Conservation (phyloP, 2,113 vertebrate genomes). For the Scortum barcoo region DNA sequence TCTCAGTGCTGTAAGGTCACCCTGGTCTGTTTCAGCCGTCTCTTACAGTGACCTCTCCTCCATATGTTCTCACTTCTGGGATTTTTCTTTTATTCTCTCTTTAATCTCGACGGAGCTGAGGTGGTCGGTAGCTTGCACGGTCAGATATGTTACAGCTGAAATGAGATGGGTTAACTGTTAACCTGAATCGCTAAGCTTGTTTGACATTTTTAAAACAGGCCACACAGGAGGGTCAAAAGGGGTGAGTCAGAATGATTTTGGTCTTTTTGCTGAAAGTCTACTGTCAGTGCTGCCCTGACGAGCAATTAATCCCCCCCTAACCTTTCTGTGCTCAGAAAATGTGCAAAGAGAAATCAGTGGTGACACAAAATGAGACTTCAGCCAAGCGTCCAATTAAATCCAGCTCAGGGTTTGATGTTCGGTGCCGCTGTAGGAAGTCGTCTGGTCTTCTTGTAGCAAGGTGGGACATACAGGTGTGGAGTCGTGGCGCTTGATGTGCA, state of each 20-base stretch:
- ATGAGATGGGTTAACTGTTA: neutral
- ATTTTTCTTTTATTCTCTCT: neutral
- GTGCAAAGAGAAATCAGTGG: neutral
- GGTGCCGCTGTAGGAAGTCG: too few species aligned
- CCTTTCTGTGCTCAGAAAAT: neutral
- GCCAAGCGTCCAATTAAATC: too few species aligned
- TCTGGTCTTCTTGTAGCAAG: too few species aligned
- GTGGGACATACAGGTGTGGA: too few species aligned
- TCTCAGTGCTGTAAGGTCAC: conserved; percentile 26
- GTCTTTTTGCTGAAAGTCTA: conserved; percentile 6
- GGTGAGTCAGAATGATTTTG: neutral
- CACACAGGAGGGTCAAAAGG: neutral
- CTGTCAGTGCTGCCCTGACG: neutral
- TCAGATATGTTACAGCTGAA: conserved; percentile 4
- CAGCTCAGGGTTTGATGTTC: too few species aligned
- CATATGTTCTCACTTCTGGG: neutral
- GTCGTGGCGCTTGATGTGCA: too few species aligned
- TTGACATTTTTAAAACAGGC: conserved; percentile 23
- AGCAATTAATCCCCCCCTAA: neutral
- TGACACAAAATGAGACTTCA: too few species aligned
- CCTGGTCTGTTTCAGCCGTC: neutral
- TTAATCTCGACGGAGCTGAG: neutral
- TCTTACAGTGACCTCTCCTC: neutral
- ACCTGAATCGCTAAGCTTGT: neutral
- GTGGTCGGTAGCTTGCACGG: neutral